Conservation (phyloP, 1,140 invertebrate species). For the Leucophenga varia region DNA sequence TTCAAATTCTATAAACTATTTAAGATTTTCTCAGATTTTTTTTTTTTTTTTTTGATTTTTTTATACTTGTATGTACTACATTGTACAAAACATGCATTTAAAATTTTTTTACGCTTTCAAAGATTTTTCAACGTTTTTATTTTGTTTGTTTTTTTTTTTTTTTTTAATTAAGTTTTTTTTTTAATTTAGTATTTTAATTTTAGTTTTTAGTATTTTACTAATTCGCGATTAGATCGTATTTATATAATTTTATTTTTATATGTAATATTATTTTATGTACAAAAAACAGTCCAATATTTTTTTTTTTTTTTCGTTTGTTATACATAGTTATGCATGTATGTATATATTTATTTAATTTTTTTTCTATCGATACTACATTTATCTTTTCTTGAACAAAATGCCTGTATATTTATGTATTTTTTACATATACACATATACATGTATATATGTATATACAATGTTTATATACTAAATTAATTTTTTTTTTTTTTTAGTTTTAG, state of each 20-base stretch:
- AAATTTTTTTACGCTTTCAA: no score
- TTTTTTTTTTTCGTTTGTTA: no score
- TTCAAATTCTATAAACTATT: conserved; percentile 2
- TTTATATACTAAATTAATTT: no score
- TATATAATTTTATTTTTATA: conserved; percentile 19
- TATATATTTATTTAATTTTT: conserved; percentile 5
- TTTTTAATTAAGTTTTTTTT: conserved; percentile 11
- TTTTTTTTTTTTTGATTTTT: no score
- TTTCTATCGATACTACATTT: not conserved
- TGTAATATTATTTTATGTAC: conserved; percentile 17
- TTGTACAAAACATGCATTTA: no score
- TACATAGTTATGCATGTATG: conserved; percentile 13
- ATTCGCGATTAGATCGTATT: conserved; percentile 11
- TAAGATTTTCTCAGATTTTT: no score
- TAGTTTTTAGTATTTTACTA: conserved; percentile 1
- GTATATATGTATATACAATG: not conserved
- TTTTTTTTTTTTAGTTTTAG: no score
- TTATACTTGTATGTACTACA: no score
- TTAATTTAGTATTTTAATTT: not conserved
- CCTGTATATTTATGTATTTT: not conserved
- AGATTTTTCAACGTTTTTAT: no score
- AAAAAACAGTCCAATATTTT: not conserved
- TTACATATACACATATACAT: not conserved
- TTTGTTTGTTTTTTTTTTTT: conserved; percentile 1
- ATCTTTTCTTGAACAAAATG: not conserved